Percentiles rank a stretch among this genome's conserved stretches.
phyloP scores from a whole-genome alignment of 2,888 invertebrate species.

The Temnothorax unifasciatus region DNA sequence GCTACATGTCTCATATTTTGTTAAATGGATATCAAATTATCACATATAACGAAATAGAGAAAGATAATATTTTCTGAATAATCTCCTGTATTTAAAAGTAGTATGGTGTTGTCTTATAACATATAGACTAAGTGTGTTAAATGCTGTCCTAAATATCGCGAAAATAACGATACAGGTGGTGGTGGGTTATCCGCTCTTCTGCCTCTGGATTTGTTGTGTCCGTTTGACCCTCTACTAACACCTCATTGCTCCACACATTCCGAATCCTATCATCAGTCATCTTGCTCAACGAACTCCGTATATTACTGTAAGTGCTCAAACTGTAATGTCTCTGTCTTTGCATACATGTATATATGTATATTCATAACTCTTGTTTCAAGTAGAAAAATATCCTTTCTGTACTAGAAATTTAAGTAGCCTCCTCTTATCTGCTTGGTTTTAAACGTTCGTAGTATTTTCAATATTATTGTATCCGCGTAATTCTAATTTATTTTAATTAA shows the following conservation, averaged over 20 bases:
- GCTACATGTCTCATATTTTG: not conserved
- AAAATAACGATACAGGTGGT: conserved; percentile 82
- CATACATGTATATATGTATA: not conserved
- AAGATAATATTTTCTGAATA: not conserved
- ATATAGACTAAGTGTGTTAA: not conserved
- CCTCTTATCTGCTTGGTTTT: conserved; percentile 19
- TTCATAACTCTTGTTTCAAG: conserved; percentile 30
- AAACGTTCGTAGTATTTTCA: not conserved
- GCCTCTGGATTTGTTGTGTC: conserved; percentile 85
- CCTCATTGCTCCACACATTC: conserved; percentile 85
- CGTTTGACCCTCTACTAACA: conserved; percentile 85
- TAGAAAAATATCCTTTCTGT: conserved; percentile 17
- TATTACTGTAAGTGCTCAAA: conserved; percentile 85
- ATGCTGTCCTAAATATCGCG: conserved; percentile 56
- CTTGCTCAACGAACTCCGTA: conserved; percentile 84
- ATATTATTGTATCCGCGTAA: not conserved
- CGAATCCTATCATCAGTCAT: conserved; percentile 85
- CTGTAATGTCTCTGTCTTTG: conserved; percentile 68
- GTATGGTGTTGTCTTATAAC: conserved; percentile 18
- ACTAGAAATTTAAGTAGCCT: conserved; percentile 16
- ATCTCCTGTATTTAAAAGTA: not conserved
- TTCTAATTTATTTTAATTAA: not conserved
- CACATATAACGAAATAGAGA: not conserved
- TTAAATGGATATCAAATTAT: not conserved
- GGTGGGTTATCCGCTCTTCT: conserved; percentile 85